Conservation (phyloP, 2,888 invertebrate genomes). For the Pteria penguin region DNA sequence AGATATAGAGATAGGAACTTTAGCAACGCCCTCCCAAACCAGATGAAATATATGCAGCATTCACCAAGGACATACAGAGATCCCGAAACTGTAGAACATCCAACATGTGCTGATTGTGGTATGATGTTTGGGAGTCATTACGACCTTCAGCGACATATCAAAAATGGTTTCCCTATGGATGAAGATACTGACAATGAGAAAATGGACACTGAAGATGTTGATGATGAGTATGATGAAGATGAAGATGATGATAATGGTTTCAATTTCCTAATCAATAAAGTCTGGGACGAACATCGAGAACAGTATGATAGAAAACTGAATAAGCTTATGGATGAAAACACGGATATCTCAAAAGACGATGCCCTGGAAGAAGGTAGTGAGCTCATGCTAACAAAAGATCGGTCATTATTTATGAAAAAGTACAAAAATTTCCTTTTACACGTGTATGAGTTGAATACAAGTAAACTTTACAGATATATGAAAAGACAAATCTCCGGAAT, state of each 20-base stretch:
- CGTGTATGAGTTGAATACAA: not conserved
- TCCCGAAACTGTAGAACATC: not conserved
- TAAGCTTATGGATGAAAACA: not conserved
- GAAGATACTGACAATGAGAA: not conserved
- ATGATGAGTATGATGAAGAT: not conserved
- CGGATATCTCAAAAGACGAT: not conserved
- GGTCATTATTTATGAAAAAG: not conserved
- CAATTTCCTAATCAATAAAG: not conserved
- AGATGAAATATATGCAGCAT: too few species aligned
- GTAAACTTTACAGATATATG: not conserved
- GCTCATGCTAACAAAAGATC: not conserved
- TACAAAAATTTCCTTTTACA: not conserved
- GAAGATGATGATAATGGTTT: not conserved
- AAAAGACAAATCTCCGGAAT: not conserved
- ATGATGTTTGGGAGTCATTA: not conserved
- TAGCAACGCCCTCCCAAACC: too few species aligned
- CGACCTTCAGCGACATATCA: conserved; percentile 2
- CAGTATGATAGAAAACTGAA: not conserved
- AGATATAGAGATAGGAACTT: too few species aligned
- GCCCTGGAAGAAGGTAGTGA: not conserved
- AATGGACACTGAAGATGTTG: not conserved
- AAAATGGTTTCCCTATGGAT: not conserved
- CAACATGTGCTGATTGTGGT: not conserved
- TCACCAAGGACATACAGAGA: not conserved
- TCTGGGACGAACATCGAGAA: not conserved